phyloP scores from a whole-genome alignment of 2,113 vertebrate species.

The Anolis carolinensis region DNA sequence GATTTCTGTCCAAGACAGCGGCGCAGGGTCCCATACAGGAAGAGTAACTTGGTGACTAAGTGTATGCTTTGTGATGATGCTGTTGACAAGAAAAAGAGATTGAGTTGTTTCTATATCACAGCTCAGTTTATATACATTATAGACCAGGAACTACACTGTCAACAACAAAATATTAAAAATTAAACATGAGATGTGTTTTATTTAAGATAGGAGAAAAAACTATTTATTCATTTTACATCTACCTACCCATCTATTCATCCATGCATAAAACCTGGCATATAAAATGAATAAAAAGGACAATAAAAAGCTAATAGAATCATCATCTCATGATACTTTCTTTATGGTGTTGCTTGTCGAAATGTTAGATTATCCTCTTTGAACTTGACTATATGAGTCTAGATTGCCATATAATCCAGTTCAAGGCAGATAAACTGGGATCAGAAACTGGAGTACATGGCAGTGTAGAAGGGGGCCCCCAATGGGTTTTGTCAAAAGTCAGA shows the following conservation, averaged over 20 bases:
- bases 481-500: too few relatives aligned
- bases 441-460: too few relatives aligned
- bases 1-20: too few relatives aligned
- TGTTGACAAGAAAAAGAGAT: background rate
- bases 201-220: background rate
- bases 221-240: background rate
- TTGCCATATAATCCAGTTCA: too few relatives aligned
- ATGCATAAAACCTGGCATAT: background rate
- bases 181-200: background rate
- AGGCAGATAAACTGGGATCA: too few relatives aligned
- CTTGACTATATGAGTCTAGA: too few relatives aligned
- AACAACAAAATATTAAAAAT: constrained; percentile 2
- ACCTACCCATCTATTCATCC: background rate
- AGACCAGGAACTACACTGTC: background rate
- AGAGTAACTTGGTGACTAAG: background rate
- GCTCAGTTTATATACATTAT: background rate
- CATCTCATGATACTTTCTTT: background rate
- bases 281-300: background rate
- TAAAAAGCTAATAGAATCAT: background rate
- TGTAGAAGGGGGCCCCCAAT: too few relatives aligned
- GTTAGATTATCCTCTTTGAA: background rate
- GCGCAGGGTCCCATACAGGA: background rate
- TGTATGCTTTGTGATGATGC: background rate
- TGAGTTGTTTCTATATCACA: background rate
- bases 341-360: background rate